phyloP scores from a whole-genome alignment of 2,113 vertebrate genomes.

The Helogale parvula region DNA sequence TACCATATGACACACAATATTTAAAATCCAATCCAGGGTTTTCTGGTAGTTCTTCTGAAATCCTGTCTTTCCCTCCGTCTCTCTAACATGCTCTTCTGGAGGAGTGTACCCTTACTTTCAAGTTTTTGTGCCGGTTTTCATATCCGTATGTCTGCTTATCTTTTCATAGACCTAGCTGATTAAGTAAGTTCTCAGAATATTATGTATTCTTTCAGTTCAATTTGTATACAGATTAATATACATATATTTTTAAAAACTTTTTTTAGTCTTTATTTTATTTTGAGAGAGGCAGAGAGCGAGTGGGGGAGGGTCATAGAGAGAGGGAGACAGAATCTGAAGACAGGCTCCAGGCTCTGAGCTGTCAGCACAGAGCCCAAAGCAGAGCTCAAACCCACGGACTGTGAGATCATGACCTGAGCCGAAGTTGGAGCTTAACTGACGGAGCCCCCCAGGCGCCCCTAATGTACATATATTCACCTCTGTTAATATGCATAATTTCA shows the following conservation, averaged over 20 bases:
- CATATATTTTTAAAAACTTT: not conserved
- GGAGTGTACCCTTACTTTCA: not conserved
- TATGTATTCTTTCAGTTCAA: not conserved
- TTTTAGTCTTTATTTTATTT: too few species aligned
- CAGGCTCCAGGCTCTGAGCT: too few species aligned
- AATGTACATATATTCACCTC: not conserved
- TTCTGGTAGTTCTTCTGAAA: not conserved
- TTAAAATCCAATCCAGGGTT: not conserved
- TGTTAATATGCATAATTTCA: not conserved
- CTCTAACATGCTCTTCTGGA: not conserved
- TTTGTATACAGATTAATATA: not conserved
- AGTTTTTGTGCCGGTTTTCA: not conserved
- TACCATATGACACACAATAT: not conserved
- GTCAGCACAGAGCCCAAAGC: too few species aligned
- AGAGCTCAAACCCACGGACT: too few species aligned
- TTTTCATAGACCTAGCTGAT: not conserved
- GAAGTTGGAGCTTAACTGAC: too few species aligned
- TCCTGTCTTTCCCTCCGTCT: not conserved
- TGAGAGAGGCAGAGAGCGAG: too few species aligned
- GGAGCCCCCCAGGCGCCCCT: not conserved
- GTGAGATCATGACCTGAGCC: too few species aligned
- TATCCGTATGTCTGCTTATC: too few species aligned
- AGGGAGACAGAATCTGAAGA: too few species aligned
- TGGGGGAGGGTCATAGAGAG: too few species aligned
- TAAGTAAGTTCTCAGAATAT: not conserved